Base-by-base conservation (phyloP, 2,888 invertebrate species). In the Odontothrips loti region DNA sequence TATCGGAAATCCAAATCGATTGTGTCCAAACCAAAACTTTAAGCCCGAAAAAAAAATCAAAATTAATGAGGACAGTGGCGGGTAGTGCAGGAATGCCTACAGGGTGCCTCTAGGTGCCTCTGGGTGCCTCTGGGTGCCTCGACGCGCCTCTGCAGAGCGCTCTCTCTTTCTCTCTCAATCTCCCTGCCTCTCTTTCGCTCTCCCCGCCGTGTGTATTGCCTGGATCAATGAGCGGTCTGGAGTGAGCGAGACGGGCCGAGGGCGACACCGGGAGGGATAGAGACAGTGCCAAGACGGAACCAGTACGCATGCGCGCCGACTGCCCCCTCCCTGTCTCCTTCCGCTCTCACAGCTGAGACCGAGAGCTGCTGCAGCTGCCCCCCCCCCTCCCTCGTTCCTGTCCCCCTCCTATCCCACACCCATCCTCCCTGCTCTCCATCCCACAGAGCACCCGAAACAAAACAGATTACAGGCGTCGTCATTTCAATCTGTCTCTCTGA, bases 151-250 rank as follows among this genome's bases (percentile, higher is more conserved):
- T 43, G 34, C 34, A 43, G 34, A 43, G 34, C 34, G 34, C 34
- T 43, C 34, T 43, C 34, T 43, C 34, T 43, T 6, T 43, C 34
- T 43, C 34, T 43, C 34, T 43, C 34, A 4, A 2, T 43, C 34
- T 43, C 34, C 34, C 34, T 43, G 6, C 34, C 34, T 43, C 34
- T 43, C 34, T 43, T 43, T 43, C 34, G 34, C 34, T 43, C 34
- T 43, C 34, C 34, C 34, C 34, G 68, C 68, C 68, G 68, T 75
- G 68, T 75, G 68, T 75, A 75, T 75, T 27, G 68, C 68, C 68
- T 27, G 68, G 68, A 75, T 75, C 68, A 75, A 75, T 75, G 68
- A 75, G 68, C 68, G 23, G 23, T 75, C 68, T 75, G 68, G 68
- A 75, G 68, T 27, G 68, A 75, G 68, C 27, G 68, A 75, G 68